phyloP scores from a whole-genome alignment of 2,797 vertebrate genomes.

The Cyclura pinguis region DNA sequence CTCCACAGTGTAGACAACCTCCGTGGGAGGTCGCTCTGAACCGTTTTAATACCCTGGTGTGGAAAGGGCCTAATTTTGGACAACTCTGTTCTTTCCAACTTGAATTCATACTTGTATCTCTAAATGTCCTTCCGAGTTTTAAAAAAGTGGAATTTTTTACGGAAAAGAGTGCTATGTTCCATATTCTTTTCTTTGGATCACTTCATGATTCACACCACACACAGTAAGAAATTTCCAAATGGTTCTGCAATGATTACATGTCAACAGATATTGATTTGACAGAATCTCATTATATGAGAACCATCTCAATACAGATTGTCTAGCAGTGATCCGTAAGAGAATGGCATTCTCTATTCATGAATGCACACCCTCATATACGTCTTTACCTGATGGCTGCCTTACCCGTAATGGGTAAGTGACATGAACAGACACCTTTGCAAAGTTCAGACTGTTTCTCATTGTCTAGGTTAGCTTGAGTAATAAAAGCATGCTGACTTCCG shows the following conservation, averaged over 20 bases:
- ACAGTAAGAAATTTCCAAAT: constrained; percentile 14
- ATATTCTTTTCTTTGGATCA: constrained; percentile 35
- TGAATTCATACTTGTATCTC: background rate
- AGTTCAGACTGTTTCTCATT: constrained; percentile 56
- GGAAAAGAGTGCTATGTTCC: background rate
- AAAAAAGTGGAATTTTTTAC: constrained; percentile 37
- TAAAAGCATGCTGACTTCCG: constrained; percentile 53
- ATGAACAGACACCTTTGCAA: constrained; percentile 61
- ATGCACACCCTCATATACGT: constrained; percentile 23
- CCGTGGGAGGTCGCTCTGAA: too few relatives aligned
- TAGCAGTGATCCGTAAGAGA: constrained; percentile 54
- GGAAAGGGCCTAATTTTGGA: too few relatives aligned
- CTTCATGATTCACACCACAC: background rate
- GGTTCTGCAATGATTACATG: constrained; percentile 50
- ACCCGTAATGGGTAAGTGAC: constrained; percentile 61
- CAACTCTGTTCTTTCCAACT: background rate
- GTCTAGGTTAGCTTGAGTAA: constrained; percentile 40
- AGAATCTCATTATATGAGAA: constrained; percentile 65
- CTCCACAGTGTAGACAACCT: too few relatives aligned
- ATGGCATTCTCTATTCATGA: constrained; percentile 62
- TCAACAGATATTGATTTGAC: constrained; percentile 43
- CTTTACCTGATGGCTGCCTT: constrained; percentile 53
- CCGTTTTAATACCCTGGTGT: too few relatives aligned
- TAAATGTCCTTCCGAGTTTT: background rate
- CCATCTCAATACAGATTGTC: constrained; percentile 57